Base-by-base conservation (phyloP, 2,113 vertebrate species). In the Scatophagus argus region DNA sequence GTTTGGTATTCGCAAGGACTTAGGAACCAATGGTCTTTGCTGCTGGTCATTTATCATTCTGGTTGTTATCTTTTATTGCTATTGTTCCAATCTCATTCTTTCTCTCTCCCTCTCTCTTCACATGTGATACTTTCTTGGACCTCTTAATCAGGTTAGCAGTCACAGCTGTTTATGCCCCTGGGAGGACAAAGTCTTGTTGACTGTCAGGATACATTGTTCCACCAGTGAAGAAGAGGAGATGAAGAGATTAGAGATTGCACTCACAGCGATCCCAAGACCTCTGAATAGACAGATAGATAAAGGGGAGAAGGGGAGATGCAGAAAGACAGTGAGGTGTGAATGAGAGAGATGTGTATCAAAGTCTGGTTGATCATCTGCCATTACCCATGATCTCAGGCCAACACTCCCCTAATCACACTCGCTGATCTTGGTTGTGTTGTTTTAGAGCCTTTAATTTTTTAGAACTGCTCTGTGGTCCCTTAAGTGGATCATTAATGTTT, bases 171-270 rank as follows among this genome's bases (percentile, higher is more conserved):
- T 87, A 83, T 80, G 90, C 85, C 88, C 78, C 74, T 39, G 79
- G 86, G 88, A 87, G 78, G 80, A 80, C 49, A 23, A 62, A 87
- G 68, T 77, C 60, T 75, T 86, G 87, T 87, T 61, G 54, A 66
- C 83, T 90, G 90, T 87, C 88, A 88, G 81, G 86, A 87, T 83
- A 82, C 82, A 91, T 92, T 92, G 91, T 92, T 92, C 82, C 85
- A 79, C 66, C 82, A n/a, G 44, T 72, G 63, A 82, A 83, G 78
- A 82, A 74, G 52, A 84, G 63, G 56, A 82, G 77, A 89, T 88
- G 61, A 73, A 77, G 73, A 88, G 85, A 89, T 92, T 83, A 88
- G 44, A 61, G 62, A 63, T 54, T 86, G 29, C 56, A 47, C 73
- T 82, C 52, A 55, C 38, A 46, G 43, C 8, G 13, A 16, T 14